Conservation (phyloP, 2,888 invertebrate genomes). For the Troides oblongomaculatus region DNA sequence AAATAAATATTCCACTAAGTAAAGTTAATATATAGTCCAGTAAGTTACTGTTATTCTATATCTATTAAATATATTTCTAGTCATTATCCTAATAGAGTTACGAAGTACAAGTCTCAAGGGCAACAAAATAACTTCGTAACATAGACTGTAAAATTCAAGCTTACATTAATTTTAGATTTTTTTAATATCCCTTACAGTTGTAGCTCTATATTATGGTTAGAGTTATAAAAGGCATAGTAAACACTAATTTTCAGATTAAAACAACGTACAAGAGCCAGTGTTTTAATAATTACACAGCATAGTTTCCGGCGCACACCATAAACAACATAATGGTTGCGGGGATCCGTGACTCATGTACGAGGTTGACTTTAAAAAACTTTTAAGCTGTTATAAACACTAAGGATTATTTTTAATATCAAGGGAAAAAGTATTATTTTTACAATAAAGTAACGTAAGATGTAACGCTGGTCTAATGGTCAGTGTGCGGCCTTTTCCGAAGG, state of each 20-base stretch:
- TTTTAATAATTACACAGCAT: slow-evolving; percentile 40
- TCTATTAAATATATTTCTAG: too few relatives aligned
- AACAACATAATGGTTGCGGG: slow-evolving; percentile 48
- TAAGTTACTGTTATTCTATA: too few relatives aligned
- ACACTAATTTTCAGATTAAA: slow-evolving; percentile 27
- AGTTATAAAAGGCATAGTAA: slow-evolving; percentile 1
- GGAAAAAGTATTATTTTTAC: background rate
- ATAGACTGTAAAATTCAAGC: background rate
- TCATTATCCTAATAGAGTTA: too few relatives aligned
- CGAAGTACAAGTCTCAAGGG: too few relatives aligned
- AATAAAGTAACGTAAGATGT: background rate
- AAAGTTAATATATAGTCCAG: too few relatives aligned
- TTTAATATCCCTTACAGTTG: background rate
- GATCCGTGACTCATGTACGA: slow-evolving; percentile 55
- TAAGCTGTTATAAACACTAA: slow-evolving; percentile 12
- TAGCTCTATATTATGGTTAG: background rate
- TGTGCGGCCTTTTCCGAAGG: too few relatives aligned
- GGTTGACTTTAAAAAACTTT: slow-evolving; percentile 45
- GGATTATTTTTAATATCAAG: background rate
- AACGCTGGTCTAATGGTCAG: too few relatives aligned
- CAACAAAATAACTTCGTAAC: too few relatives aligned
- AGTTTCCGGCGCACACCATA: slow-evolving; percentile 58
- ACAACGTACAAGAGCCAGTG: slow-evolving; percentile 33
- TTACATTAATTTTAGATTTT: background rate
- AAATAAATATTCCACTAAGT: too few relatives aligned